phyloP scores from a whole-genome alignment of 1,140 invertebrate species.

The Proctacanthus coquilletti region DNA sequence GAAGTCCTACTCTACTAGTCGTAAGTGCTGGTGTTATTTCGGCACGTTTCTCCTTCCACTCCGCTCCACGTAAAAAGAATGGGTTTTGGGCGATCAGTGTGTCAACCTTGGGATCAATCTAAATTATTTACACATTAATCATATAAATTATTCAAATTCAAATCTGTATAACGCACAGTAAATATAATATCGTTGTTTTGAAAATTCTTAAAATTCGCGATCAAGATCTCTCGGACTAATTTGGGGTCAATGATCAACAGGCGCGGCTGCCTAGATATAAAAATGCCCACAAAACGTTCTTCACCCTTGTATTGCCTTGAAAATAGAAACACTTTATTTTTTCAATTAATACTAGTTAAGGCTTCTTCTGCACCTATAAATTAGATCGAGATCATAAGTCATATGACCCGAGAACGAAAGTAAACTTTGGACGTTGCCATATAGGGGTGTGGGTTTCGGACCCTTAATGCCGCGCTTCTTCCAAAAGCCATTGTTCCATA shows the following conservation, averaged over 20 bases:
- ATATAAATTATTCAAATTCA: not conserved
- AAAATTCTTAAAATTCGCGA: constrained; percentile 33
- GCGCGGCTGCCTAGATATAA: constrained; percentile 28
- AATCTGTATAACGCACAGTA: too few species aligned
- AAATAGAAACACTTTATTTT: too few species aligned
- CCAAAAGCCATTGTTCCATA: constrained; percentile 27
- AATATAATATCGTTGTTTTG: constrained; percentile 20
- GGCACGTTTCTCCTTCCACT: constrained; percentile 36
- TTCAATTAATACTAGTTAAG: too few species aligned
- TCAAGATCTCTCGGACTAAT: constrained; percentile 33
- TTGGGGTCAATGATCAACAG: constrained; percentile 35
- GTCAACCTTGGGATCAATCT: constrained; percentile 24
- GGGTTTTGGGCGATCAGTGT: constrained; percentile 30
- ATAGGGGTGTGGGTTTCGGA: constrained; percentile 17
- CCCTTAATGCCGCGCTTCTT: constrained; percentile 16
- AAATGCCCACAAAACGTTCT: constrained; percentile 29
- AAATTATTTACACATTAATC: constrained; percentile 11
- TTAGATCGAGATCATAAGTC: constrained; percentile 1
- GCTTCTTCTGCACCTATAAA: constrained; percentile 5
- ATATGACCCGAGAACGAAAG: constrained; percentile 24
- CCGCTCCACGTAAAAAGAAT: constrained; percentile 27
- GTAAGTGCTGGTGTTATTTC: constrained; percentile 37
- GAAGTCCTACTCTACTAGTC: constrained; percentile 16
- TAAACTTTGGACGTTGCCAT: constrained; percentile 15
- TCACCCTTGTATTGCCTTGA: constrained; percentile 18